Percentiles rank a stretch among this genome's conserved stretches.
Conservation (phyloP, 2,113 vertebrate genomes). For the Spilogale gracilis region DNA sequence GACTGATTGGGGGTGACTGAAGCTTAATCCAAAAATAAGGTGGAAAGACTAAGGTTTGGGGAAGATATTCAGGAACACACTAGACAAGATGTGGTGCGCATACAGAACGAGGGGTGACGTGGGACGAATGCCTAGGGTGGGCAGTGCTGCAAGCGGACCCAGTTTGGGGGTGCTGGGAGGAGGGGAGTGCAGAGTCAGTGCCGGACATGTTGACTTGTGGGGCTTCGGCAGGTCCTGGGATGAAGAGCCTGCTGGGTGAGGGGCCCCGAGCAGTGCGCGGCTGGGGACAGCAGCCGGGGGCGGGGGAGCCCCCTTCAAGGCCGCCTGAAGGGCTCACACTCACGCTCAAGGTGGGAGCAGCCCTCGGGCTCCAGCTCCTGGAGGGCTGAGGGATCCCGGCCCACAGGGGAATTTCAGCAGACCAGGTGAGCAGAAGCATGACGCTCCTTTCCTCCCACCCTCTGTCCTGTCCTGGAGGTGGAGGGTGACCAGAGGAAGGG, state of each 20-base stretch:
- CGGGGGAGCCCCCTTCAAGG: not conserved
- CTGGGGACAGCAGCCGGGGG: too few relatives aligned
- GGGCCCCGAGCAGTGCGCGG: not conserved
- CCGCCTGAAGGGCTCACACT: too few relatives aligned
- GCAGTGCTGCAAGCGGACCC: not conserved
- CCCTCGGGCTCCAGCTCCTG: not conserved
- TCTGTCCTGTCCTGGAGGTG: not conserved
- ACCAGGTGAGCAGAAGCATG: not conserved
- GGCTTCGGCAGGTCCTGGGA: not conserved
- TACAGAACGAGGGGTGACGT: not conserved
- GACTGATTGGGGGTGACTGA: not conserved
- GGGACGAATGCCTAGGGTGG: not conserved
- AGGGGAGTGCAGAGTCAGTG: not conserved
- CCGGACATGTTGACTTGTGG: too few relatives aligned
- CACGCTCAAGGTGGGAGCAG: not conserved
- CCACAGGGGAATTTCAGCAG: not conserved
- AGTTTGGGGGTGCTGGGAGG: fast-evolving
- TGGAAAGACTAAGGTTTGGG: not conserved
- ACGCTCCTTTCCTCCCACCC: not conserved
- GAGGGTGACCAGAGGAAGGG: not conserved
- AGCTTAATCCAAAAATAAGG: not conserved
- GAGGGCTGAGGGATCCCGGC: not conserved
- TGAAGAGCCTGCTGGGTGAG: not conserved
- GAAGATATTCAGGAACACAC: not conserved
- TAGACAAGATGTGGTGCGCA: not conserved